Base-by-base conservation (phyloP, 2,797 vertebrate genomes). In the Saxicola maurus region DNA sequence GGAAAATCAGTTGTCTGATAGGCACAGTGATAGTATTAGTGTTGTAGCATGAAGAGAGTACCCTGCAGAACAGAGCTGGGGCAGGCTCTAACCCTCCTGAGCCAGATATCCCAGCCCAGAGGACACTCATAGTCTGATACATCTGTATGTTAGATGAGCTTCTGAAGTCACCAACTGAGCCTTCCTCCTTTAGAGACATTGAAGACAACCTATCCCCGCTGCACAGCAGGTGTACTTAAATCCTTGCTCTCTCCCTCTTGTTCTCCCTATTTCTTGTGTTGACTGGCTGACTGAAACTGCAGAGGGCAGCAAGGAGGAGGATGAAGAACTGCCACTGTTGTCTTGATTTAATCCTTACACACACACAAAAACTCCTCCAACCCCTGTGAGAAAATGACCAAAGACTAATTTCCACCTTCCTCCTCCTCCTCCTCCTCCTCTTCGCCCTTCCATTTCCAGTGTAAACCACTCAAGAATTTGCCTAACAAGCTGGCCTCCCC, bases 401-500 rank as follows among this genome's bases (percentile, higher is more conserved):
- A 74, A 78, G 62, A 81, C 35, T 25, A 37, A 81, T 65, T 74
- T 37, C 65, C 35, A 79, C 65, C n/a, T 72, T 68, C 65, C 45
- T 77, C 48, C 57, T 74, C 51, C 67, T 82, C 28, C 19, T 67
- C 28, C 57, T 74, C 51, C 67, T 82, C 28, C 19, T 67, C 28
- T 52, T 42, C 13, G 30, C 68, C 31, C 67, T 67, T 85, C 79
- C 82, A 57, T 89, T 94, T 91, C 79, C 73, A 92, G 90, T 57
- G 62, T 67, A 91, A 91, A 72, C 89, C 82, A 84, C 79, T 90
- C 92, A 87, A 77, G 77, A 95, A 90, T 93, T 92, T 85, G 72
- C 91, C 92, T 92, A 89, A 85, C 80, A 93, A 91, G 83, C 95
- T 96, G 94, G 76, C 87, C 91, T 96, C 85, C 88, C 95, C 94